Conservation (phyloP, 2,888 invertebrate species). For the Lordiphosa fenestrarum region DNA sequence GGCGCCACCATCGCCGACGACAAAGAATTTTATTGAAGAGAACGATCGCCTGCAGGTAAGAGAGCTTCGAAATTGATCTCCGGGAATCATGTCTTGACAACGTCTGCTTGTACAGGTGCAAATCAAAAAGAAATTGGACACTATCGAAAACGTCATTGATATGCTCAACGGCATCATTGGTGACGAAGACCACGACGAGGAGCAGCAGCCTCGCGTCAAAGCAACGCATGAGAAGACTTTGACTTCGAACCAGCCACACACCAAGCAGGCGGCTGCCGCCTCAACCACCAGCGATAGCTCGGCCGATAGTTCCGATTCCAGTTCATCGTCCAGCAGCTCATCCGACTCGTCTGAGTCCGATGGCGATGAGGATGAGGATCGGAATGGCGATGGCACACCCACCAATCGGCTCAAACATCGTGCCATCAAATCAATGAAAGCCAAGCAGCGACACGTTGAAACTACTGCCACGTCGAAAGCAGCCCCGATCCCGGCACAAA, state of each 20-base stretch:
- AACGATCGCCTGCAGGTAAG: slow-evolving; percentile 92
- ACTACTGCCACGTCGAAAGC: slow-evolving; percentile 17
- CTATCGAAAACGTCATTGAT: slow-evolving; percentile 92
- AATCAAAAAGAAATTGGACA: slow-evolving; percentile 82
- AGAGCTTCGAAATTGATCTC: slow-evolving; percentile 9
- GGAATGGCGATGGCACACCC: slow-evolving; percentile 70
- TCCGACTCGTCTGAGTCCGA: slow-evolving; percentile 62
- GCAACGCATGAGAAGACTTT: not conserved
- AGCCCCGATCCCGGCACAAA: slow-evolving; percentile 23
- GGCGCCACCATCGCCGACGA: slow-evolving; percentile 87
- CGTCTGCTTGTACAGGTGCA: slow-evolving; percentile 67
- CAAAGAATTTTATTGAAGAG: slow-evolving; percentile 89
- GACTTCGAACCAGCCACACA: not conserved
- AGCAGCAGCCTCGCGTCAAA: slow-evolving; percentile 44
- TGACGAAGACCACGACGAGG: slow-evolving; percentile 82
- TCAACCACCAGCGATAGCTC: slow-evolving; percentile 60
- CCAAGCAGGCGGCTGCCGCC: slow-evolving; percentile 27
- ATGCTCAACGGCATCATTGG: slow-evolving; percentile 93
- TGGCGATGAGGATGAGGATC: slow-evolving; percentile 53
- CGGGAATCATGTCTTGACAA: too few species aligned
- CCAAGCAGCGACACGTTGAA: slow-evolving; percentile 66
- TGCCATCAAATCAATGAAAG: slow-evolving; percentile 79
- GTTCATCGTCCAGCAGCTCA: slow-evolving; percentile 64
- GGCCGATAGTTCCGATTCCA: slow-evolving; percentile 60
- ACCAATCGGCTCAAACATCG: slow-evolving; percentile 79